Percentiles rank a stretch among this genome's conserved stretches.
These are phyloP conservation scores for Mythimna lalbum DNA, from an alignment of 2,888 invertebrate genomes.

Conservation along the genomic window DNA sequence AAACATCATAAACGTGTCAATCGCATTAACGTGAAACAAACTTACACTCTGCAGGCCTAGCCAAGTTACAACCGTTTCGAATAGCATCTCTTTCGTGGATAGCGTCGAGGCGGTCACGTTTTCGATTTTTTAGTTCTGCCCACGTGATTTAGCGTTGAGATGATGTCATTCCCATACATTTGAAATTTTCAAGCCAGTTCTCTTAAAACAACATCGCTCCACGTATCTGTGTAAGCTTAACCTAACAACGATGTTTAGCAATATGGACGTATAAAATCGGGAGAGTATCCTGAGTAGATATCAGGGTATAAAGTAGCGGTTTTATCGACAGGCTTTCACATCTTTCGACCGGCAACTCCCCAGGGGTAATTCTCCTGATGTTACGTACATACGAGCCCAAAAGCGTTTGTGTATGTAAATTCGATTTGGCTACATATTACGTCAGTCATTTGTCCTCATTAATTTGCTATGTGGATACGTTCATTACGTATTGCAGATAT, in stretches of 20 bases:
- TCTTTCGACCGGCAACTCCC: slow-evolving; percentile 59
- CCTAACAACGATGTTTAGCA: slow-evolving; percentile 42
- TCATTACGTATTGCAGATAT: slow-evolving; percentile 25
- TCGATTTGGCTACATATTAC: slow-evolving; percentile 41
- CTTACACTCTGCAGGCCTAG: too few relatives aligned
- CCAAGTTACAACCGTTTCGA: too few relatives aligned
- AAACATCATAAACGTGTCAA: too few relatives aligned
- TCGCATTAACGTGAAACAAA: too few relatives aligned
- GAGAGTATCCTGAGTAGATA: slow-evolving; percentile 56
- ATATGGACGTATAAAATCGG: slow-evolving; percentile 51
- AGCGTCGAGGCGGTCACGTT: too few relatives aligned
- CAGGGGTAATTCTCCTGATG: slow-evolving; percentile 60
- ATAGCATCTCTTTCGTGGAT: too few relatives aligned
- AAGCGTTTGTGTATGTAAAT: slow-evolving; percentile 50
- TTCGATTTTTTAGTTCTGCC: too few relatives aligned
- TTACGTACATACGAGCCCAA: slow-evolving; percentile 32
- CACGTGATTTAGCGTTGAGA: too few relatives aligned
- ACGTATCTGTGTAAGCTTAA: background rate
- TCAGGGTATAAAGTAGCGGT: slow-evolving; percentile 62
- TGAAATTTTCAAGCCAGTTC: too few relatives aligned
- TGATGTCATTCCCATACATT: too few relatives aligned
- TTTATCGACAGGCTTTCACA: slow-evolving; percentile 69
- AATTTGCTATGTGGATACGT: slow-evolving; percentile 47
- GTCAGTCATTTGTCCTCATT: slow-evolving; percentile 54
- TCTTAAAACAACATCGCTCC: background rate